phyloP scores from a whole-genome alignment of 2,797 vertebrate genomes.

The Fistularia tabacaria region DNA sequence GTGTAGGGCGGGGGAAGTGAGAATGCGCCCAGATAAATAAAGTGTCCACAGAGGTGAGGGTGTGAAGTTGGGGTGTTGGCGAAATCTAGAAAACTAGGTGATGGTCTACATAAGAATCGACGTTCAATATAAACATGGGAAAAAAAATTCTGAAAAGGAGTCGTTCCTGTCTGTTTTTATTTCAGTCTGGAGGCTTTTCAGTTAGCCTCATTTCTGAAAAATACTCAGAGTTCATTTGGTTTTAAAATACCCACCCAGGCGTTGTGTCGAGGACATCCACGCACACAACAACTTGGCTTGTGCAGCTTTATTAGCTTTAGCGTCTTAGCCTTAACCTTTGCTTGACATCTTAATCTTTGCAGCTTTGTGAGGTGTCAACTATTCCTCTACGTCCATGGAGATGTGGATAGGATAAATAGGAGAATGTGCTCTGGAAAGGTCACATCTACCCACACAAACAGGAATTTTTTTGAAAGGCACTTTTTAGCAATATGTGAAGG shows the following conservation, averaged over 20 bases:
- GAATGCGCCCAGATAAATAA: constrained; percentile 29
- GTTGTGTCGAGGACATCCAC: constrained; percentile 4
- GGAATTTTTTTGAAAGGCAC: constrained; percentile 32
- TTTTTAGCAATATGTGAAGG: constrained; percentile 19
- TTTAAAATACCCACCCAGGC: constrained; percentile 14
- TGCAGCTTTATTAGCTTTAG: constrained; percentile 47
- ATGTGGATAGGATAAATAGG: constrained; percentile 44
- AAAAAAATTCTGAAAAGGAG: neutral
- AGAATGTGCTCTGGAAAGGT: constrained; percentile 48
- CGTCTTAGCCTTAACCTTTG: constrained; percentile 63
- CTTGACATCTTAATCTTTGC: constrained; percentile 68
- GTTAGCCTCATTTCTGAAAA: neutral
- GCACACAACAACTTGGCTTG: constrained; percentile 27
- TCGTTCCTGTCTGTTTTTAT: constrained; percentile 11
- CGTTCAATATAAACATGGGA: constrained; percentile 4
- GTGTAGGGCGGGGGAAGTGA: constrained; percentile 43
- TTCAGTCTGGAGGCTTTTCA: constrained; percentile 7
- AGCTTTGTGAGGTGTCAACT: constrained; percentile 52
- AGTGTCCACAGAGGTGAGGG: constrained; percentile 25
- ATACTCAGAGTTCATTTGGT: constrained; percentile 21
- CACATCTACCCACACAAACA: constrained; percentile 40
- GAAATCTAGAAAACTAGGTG: constrained; percentile 22
- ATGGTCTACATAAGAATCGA: neutral
- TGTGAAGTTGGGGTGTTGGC: constrained; percentile 34
- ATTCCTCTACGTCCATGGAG: constrained; percentile 36